phyloP scores from a whole-genome alignment of 2,888 invertebrate species.

The Trichacis sp. region DNA sequence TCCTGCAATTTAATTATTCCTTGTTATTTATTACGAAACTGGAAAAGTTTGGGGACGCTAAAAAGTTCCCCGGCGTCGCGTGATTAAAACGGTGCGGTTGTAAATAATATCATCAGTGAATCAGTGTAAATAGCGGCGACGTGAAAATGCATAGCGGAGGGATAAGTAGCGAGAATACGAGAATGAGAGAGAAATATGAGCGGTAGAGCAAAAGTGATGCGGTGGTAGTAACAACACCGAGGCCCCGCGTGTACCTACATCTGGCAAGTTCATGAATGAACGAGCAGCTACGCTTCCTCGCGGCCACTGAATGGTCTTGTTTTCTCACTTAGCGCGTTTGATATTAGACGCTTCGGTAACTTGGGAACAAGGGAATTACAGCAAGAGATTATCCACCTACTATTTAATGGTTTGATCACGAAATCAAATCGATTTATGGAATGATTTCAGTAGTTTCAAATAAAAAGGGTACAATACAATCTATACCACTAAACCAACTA shows the following conservation, averaged over 20 bases:
- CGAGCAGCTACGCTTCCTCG: conserved; percentile 52
- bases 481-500: too few species aligned
- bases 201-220: conserved; percentile 2
- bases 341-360: conserved; percentile 5
- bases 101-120: not conserved
- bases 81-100: not conserved
- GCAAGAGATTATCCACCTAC: too few species aligned
- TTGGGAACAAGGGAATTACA: not conserved
- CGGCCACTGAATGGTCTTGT: conserved; percentile 60
- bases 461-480: too few species aligned
- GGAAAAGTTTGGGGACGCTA: too few species aligned
- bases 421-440: too few species aligned
- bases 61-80: not conserved
- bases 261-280: conserved; percentile 63
- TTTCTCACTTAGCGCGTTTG: conserved; percentile 46
- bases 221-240: conserved; percentile 13
- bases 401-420: too few species aligned
- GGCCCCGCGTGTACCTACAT: conserved; percentile 1
- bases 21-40: too few species aligned
- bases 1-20: too few species aligned
- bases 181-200: conserved; percentile 5
- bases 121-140: conserved; percentile 9
- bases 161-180: not conserved
- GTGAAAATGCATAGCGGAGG: not conserved
- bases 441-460: too few species aligned